phyloP scores from a whole-genome alignment of 2,888 invertebrate genomes.

The Drosophila differens region DNA sequence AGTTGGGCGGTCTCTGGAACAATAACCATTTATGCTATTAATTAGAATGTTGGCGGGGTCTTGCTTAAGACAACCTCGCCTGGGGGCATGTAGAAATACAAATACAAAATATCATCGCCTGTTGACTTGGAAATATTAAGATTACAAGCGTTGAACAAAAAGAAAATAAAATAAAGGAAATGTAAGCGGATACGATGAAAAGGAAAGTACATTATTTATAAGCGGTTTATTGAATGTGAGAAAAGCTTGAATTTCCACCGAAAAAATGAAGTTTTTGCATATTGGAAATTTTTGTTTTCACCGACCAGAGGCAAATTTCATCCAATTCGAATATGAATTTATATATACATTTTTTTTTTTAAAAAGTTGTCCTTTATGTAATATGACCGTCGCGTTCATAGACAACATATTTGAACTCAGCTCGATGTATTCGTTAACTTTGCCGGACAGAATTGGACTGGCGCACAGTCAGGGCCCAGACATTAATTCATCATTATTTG shows the following conservation, averaged over 20 bases:
- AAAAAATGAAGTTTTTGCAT: constrained; percentile 8
- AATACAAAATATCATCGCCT: constrained; percentile 16
- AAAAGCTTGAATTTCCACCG: constrained; percentile 18
- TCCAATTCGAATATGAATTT: neutral
- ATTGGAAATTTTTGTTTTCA: constrained; percentile 36
- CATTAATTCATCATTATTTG: constrained; percentile 72
- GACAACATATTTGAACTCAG: constrained; percentile 35
- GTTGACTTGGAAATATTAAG: neutral
- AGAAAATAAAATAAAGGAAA: neutral
- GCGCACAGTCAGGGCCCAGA: constrained; percentile 72
- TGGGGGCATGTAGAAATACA: constrained; percentile 12
- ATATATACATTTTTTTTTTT: constrained; percentile 1
- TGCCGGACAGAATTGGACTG: constrained; percentile 6
- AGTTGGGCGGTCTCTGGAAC: constrained; percentile 29
- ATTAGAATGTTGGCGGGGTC: constrained; percentile 44
- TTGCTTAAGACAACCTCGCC: constrained; percentile 29
- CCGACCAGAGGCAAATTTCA: constrained; percentile 22
- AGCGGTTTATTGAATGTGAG: constrained; percentile 2
- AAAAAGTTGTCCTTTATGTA: constrained; percentile 15
- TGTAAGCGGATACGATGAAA: constrained; percentile 1
- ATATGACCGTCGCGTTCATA: constrained; percentile 15
- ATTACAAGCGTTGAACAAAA: neutral
- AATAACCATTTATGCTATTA: constrained; percentile 51
- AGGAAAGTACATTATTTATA: constrained; percentile 11
- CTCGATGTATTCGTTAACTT: constrained; percentile 19